Conservation (phyloP, 2,888 invertebrate genomes). For the Pomacea canaliculata region DNA sequence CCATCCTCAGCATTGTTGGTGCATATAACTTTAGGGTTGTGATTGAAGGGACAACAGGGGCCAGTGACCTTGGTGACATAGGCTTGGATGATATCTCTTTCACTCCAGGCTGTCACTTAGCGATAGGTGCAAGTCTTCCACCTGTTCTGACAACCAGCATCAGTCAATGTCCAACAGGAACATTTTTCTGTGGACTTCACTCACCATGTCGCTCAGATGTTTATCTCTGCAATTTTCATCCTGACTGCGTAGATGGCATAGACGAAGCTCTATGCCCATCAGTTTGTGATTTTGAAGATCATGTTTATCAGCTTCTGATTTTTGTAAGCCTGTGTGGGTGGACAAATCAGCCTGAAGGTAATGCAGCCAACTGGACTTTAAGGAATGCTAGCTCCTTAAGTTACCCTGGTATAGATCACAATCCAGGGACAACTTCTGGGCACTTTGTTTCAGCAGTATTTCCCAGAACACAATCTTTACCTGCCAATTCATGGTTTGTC, state of each 20-base stretch:
- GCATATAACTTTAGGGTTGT: conserved; percentile 54
- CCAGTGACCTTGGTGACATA: conserved; percentile 59
- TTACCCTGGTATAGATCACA: conserved; percentile 13
- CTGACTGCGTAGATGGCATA: conserved; percentile 54
- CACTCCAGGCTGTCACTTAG: conserved; percentile 45
- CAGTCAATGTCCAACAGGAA: conserved; percentile 25
- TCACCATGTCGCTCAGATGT: conserved; percentile 40
- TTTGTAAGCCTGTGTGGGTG: conserved; percentile 30
- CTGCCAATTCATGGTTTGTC: conserved; percentile 63
- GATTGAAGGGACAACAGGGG: conserved; percentile 57
- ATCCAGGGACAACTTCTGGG: conserved; percentile 64
- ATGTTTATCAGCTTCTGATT: too few relatives aligned
- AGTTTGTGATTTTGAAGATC: conserved; percentile 59
- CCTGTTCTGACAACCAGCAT: conserved; percentile 41
- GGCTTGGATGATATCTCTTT: conserved; percentile 65
- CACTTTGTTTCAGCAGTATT: conserved; percentile 75
- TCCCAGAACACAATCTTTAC: conserved; percentile 59
- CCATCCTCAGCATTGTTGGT: conserved; percentile 46
- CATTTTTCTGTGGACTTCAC: conserved; percentile 35
- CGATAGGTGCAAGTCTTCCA: conserved; percentile 41
- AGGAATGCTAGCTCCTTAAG: neutral
- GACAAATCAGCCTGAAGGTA: conserved; percentile 17
- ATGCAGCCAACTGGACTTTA: conserved; percentile 18
- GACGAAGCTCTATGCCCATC: conserved; percentile 57
- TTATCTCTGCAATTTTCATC: conserved; percentile 56